A percentile compares a stretch with the other conserved stretches of the same genome.
phyloP scores from a whole-genome alignment of 2,113 vertebrate species.

The Apteryx mantelli region DNA sequence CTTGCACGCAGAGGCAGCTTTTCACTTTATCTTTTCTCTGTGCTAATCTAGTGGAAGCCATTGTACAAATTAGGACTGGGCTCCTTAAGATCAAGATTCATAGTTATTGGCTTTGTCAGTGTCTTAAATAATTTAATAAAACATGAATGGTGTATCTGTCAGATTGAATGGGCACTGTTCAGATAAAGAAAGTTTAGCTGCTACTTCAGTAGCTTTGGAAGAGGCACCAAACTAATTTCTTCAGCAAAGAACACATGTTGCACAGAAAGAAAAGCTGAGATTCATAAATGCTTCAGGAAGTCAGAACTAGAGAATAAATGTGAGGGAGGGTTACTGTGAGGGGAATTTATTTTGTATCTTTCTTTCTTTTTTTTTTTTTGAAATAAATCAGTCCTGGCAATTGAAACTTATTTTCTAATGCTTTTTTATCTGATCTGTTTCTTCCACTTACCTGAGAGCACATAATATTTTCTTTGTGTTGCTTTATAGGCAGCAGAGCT shows the following conservation, averaged over 20 bases:
- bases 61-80: conserved; percentile 26
- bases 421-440: neutral
- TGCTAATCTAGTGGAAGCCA: conserved; percentile 19
- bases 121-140: conserved; percentile 58
- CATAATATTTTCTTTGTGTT: neutral
- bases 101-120: conserved; percentile 23
- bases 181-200: conserved; percentile 2
- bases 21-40: conserved; percentile 41
- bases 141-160: neutral
- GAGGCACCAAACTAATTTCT: neutral
- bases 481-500: neutral
- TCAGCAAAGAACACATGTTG: neutral
- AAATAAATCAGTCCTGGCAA: neutral
- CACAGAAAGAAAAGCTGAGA: neutral
- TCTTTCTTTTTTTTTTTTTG: neutral
- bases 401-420: neutral
- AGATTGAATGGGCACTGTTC: neutral
- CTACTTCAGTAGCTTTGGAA: neutral
- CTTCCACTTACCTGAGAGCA: neutral
- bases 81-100: conserved; percentile 32
- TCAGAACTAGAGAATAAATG: neutral
- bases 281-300: neutral
- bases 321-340: neutral
- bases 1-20: conserved; percentile 18
- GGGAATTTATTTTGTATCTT: neutral